Percentiles rank a stretch among this genome's conserved stretches.
phyloP scores from a whole-genome alignment of 2,888 invertebrate genomes.

The Apamea epomidion region DNA sequence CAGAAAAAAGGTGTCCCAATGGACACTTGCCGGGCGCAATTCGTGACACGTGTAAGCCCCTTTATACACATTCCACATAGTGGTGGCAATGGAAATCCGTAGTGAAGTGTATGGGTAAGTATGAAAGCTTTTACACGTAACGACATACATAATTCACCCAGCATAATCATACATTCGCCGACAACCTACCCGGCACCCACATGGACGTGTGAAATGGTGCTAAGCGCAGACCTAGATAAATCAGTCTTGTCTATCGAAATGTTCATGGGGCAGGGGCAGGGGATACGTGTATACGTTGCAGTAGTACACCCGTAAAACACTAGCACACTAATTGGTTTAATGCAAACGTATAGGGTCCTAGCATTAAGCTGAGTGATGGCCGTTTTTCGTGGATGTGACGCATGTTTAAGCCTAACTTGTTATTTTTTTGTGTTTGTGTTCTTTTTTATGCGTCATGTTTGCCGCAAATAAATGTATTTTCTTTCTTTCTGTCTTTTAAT shows the following conservation, averaged over 20 bases:
- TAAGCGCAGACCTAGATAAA: not conserved
- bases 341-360: too few relatives aligned
- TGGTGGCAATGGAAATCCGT: conserved; percentile 1
- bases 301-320: too few relatives aligned
- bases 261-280: too few relatives aligned
- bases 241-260: not conserved
- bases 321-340: too few relatives aligned
- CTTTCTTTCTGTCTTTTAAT: too few relatives aligned
- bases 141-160: not conserved
- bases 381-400: too few relatives aligned
- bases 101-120: not conserved
- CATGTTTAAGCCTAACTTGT: too few relatives aligned
- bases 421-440: too few relatives aligned
- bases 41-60: conserved; percentile 34
- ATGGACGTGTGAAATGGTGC: not conserved
- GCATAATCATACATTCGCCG: not conserved
- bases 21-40: not conserved
- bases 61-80: conserved; percentile 10
- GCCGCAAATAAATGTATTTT: too few relatives aligned
- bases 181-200: not conserved
- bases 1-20: conserved; percentile 2
- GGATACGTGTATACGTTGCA: too few relatives aligned
- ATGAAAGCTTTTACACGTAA: not conserved
- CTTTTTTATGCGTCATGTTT: too few relatives aligned
- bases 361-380: too few relatives aligned